Evolutionary conservation across 2,113 vertebrate species (phyloP).

Genomic region (Myotis davidii): DNA sequence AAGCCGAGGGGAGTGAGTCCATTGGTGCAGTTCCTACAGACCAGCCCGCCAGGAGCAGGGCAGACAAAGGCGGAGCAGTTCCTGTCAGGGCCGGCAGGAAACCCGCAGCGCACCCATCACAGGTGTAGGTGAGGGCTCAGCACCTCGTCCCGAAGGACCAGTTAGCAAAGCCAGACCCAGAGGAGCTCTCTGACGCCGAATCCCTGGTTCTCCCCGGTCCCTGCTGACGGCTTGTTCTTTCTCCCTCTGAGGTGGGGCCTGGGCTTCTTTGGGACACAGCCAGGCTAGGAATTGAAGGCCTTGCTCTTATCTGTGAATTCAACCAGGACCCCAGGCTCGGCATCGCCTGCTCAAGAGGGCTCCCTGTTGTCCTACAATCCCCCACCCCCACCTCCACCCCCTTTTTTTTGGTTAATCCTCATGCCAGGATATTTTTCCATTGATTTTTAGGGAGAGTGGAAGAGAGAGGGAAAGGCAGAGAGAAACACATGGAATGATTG

Average conservation of each 20-base stretch:
- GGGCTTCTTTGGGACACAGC: background rate
- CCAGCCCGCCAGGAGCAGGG: background rate
- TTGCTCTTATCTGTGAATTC: background rate
- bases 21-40: fast-evolving
- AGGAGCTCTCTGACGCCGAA: background rate
- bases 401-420: too few relatives aligned
- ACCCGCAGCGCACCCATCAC: background rate
- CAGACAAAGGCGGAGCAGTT: background rate
- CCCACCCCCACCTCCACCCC: too few relatives aligned
- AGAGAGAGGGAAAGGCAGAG: too few relatives aligned
- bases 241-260: background rate
- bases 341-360: background rate
- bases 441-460: too few relatives aligned
- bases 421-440: too few relatives aligned
- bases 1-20: background rate
- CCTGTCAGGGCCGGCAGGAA: background rate
- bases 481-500: too few relatives aligned
- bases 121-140: background rate
- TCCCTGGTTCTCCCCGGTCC: background rate
- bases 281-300: background rate
- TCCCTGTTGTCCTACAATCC: background rate
- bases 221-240: background rate
- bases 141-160: background rate
- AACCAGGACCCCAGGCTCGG: background rate
- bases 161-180: background rate